Percentiles rank a stretch among this genome's conserved stretches.
phyloP scores from a whole-genome alignment of 35 echinoderm and acorn worm species.

The Ophioderma brevispina region DNA sequence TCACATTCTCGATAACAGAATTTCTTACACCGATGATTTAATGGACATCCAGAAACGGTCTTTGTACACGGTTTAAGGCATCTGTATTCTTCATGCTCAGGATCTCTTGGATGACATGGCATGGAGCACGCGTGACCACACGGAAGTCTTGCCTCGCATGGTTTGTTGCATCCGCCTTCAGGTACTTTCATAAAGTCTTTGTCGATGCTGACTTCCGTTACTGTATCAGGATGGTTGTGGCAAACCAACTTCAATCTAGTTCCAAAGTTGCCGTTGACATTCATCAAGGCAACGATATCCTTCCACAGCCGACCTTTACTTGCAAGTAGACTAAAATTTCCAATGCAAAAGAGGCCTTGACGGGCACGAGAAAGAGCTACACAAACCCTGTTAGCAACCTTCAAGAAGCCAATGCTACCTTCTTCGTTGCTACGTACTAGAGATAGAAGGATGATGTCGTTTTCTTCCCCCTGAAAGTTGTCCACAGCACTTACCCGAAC shows the following conservation, averaged over 20 bases:
- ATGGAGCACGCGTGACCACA: constrained; percentile 83
- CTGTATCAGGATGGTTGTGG: constrained; percentile 65
- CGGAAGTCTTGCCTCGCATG: constrained; percentile 58
- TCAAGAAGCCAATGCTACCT: too few relatives aligned
- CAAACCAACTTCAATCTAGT: constrained; percentile 49
- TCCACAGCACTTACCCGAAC: too few relatives aligned
- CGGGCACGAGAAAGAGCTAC: too few relatives aligned
- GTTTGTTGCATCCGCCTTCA: constrained; percentile 77
- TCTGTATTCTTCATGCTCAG: constrained; percentile 62
- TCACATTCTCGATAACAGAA: not conserved
- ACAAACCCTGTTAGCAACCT: too few relatives aligned
- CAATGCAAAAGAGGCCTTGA: constrained; percentile 83
- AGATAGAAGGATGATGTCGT: too few relatives aligned
- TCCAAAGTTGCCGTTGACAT: constrained; percentile 21
- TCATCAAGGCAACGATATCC: constrained; percentile 34
- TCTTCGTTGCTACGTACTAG: too few relatives aligned
- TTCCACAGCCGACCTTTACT: constrained; percentile 51
- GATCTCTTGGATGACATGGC: constrained; percentile 76
- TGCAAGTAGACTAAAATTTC: constrained; percentile 68
- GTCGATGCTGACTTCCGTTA: constrained; percentile 6
- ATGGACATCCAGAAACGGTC: too few relatives aligned
- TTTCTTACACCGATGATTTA: not conserved
- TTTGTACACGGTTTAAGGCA: constrained; percentile 65
- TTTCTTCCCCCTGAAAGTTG: too few relatives aligned
- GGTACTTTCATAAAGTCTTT: constrained; percentile 67